A percentile compares a stretch with the other conserved stretches of the same genome.
phyloP scores from a whole-genome alignment of 1,140 invertebrate genomes.

The Brachionus rubens region DNA sequence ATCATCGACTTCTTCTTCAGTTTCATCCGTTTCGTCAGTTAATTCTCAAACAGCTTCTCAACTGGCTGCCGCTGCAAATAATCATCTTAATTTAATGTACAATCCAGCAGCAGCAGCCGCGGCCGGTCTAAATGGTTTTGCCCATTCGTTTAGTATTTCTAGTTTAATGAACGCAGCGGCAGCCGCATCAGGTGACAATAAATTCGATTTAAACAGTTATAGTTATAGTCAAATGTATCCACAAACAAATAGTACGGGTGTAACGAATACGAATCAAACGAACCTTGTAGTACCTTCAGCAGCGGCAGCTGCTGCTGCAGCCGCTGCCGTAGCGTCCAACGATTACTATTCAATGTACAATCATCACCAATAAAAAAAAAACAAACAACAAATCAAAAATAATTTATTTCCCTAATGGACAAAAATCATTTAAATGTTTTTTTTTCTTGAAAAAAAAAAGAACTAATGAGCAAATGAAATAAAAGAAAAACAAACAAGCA shows the following conservation, averaged over 20 bases:
- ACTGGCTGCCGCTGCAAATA: background rate
- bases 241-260: background rate
- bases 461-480: background rate
- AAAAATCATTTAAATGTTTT: too few species aligned
- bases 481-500: background rate
- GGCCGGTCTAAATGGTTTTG: slow-evolving; percentile 45
- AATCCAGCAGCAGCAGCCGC: too few species aligned
- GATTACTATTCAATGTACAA: slow-evolving; percentile 46
- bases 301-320: background rate
- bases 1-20: slow-evolving; percentile 1
- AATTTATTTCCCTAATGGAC: too few species aligned
- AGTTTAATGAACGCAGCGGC: slow-evolving; percentile 45
- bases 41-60: slow-evolving; percentile 15
- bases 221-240: slow-evolving; percentile 46
- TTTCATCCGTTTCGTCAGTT: slow-evolving; percentile 17
- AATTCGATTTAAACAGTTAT: slow-evolving; percentile 47
- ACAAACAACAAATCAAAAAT: background rate
- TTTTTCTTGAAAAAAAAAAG: background rate
- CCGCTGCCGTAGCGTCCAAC: slow-evolving; percentile 7
- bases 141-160: slow-evolving; percentile 47
- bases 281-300: slow-evolving; percentile 10
- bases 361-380: slow-evolving; percentile 29
- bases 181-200: slow-evolving; percentile 12
- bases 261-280: background rate
- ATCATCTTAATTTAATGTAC: slow-evolving; percentile 40